A percentile compares a stretch with the other conserved stretches of the same genome.
Conservation (phyloP, 2,797 vertebrate species). For the Ammospiza maritima region DNA sequence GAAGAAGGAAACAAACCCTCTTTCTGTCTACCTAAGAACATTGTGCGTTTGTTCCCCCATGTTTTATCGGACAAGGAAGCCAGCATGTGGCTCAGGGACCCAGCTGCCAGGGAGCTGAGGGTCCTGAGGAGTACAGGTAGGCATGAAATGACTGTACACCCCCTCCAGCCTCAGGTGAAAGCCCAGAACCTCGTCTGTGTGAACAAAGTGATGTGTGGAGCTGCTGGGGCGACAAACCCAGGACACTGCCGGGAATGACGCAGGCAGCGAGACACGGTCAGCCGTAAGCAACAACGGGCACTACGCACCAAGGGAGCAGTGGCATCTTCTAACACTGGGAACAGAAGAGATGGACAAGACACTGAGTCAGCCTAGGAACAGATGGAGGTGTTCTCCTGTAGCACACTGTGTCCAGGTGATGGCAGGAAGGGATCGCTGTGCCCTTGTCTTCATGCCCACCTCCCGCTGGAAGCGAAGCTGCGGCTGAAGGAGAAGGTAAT, state of each 20-base stretch:
- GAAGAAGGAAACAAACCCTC: background rate
- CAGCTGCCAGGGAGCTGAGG: background rate
- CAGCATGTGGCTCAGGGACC: background rate
- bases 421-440: background rate
- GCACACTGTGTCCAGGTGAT: background rate
- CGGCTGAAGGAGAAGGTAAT: conserved; percentile 94
- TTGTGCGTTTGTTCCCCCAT: background rate
- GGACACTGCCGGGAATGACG: background rate
- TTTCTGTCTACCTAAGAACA: background rate
- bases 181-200: background rate
- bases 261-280: background rate
- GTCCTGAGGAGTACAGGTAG: background rate
- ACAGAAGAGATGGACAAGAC: conserved; percentile 1
- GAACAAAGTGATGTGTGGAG: background rate
- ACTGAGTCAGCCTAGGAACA: background rate
- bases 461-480: conserved; percentile 92
- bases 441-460: conserved; percentile 85
- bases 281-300: background rate
- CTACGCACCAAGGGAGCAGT: background rate
- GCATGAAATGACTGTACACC: background rate
- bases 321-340: conserved; percentile 28
- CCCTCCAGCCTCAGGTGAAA: conserved; percentile 1
- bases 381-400: conserved; percentile 20
- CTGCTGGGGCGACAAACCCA: background rate
- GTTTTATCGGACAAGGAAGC: background rate